These are phyloP conservation scores for Sparidentex hasta DNA, from an alignment of 2,797 vertebrate species.

Conservation along the genomic window DNA sequence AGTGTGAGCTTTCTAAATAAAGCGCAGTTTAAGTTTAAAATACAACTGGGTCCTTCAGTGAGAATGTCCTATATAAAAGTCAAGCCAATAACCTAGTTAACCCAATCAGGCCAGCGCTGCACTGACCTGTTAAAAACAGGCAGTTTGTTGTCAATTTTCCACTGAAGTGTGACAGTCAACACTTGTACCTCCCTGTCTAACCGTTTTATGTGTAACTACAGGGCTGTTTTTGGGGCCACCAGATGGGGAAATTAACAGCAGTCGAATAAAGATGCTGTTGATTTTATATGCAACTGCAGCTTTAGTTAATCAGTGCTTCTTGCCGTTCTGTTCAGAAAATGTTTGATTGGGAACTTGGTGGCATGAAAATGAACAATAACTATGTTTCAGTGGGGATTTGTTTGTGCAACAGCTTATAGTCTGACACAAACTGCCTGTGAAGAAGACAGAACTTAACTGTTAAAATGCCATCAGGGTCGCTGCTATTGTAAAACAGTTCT, in stretches of 20 bases:
- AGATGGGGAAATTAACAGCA: background rate
- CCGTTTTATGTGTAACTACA: background rate
- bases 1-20: slow-evolving; percentile 26
- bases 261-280: background rate
- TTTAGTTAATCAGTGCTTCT: background rate
- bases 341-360: background rate
- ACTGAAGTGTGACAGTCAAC: background rate
- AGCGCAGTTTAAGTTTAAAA: slow-evolving; percentile 6
- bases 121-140: slow-evolving; percentile 4
- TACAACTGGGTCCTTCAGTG: slow-evolving; percentile 12
- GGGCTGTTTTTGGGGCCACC: background rate
- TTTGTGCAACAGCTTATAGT: background rate
- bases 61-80: slow-evolving; percentile 13
- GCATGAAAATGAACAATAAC: background rate
- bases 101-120: slow-evolving; percentile 41
- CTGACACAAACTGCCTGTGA: background rate
- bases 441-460: background rate
- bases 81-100: slow-evolving; percentile 38
- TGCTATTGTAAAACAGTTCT: background rate
- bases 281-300: background rate
- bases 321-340: background rate
- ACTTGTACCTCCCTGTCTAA: background rate
- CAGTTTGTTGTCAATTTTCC: background rate
- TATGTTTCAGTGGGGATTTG: background rate
- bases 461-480: background rate